These are phyloP conservation scores for Alectura lathami DNA, from an alignment of 2,113 vertebrate species.

Conservation along the genomic window DNA sequence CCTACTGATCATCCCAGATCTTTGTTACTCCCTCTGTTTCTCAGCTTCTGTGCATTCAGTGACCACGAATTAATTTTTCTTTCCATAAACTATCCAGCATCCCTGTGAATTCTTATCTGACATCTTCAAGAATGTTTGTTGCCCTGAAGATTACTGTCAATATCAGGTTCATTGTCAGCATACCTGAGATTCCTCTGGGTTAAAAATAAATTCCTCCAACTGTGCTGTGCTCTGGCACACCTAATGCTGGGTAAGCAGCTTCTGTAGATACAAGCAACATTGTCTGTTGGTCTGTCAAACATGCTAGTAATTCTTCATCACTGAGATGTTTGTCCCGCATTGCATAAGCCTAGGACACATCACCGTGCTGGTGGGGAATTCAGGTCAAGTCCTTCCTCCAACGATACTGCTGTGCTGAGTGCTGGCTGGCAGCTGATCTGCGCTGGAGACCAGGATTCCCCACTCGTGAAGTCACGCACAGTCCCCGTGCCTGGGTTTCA, in stretches of 20 bases:
- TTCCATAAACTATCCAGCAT: not conserved
- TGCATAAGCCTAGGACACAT: not conserved
- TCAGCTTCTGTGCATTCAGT: not conserved
- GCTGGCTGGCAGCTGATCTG: not conserved
- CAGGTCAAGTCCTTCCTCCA: not conserved
- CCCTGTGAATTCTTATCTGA: not conserved
- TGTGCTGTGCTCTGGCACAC: not conserved
- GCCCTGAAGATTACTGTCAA: not conserved
- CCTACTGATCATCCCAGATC: not conserved
- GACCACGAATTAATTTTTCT: not conserved
- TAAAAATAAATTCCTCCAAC: not conserved
- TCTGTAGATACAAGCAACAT: not conserved
- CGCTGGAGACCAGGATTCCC: not conserved
- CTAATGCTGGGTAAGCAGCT: conserved; percentile 39
- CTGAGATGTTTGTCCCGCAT: not conserved
- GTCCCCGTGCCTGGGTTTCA: not conserved
- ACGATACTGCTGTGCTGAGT: not conserved
- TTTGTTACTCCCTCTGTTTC: not conserved
- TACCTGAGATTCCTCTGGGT: not conserved
- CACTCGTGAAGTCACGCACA: not conserved
- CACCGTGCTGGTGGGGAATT: not conserved
- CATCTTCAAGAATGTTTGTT: not conserved
- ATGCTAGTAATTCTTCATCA: not conserved
- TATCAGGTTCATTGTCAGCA: not conserved
- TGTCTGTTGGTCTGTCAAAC: not conserved